Base-by-base conservation (phyloP, 2,113 vertebrate species). In the Lasiurus cinereus region DNA sequence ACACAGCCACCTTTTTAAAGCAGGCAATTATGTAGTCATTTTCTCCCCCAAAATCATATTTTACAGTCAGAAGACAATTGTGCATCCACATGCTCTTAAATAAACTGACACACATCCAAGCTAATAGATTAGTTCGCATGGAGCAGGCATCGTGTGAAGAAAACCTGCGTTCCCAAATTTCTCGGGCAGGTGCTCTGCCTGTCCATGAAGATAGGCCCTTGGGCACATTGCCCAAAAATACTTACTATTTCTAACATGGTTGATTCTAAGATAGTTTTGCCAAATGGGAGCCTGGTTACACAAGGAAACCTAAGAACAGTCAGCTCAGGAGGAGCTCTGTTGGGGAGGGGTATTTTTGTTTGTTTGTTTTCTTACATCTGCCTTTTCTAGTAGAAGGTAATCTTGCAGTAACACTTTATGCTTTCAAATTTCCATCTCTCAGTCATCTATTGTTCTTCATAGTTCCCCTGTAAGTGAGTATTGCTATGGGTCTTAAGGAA, bases 121-220 rank as follows among this genome's bases (percentile, higher is more conserved):
- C 88, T 90, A 95, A 82, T 82, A 91, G 91, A 97, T 93, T 74
- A 97, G 92, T 94, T 93, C 54, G 4, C 92, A 39, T 66, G 70
- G 70, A 91, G 74, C 96, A 93, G 85, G 72, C 24, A 0, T 70
- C 29, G 11, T 92, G 95, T 95, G 95, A 97, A 95, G 90, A 85
- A 95, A 97, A 94, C 78, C 69, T 93, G 92, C 36, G 78, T 87
- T 96, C 96, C 95, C 94, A 95, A 95, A 90, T 96, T 97, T 96
- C 94, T 90, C 85, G 69, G 59, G 90, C 95, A 96, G 94, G 96
- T 95, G 90, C 88, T 95, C 73, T 67, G 82, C 95, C 84, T 93
- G 83, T 52, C 90, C 88, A 91, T 72, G n/a, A 67, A 94, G 70
- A 83, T 77, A 94, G 33, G 78, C 39, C 62, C 83, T 33, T 24